Evolutionary conservation across 2,888 invertebrate genomes (phyloP).

Genomic region (Tortricodes alternella): DNA sequence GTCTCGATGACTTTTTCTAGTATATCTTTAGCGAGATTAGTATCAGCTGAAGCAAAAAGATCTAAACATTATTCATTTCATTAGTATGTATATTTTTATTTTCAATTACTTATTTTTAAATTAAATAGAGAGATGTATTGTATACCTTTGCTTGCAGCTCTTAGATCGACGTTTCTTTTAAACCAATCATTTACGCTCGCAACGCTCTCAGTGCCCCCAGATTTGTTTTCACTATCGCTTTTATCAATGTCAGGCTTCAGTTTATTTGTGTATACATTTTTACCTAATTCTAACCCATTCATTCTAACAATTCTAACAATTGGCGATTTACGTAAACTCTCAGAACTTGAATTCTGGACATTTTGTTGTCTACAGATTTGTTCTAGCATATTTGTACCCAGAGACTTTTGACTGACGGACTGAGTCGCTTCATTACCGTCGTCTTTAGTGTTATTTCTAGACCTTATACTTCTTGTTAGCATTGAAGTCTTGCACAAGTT

Average conservation of each 20-base stretch:
- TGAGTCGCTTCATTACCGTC: not conserved
- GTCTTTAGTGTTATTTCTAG: not conserved
- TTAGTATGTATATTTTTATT: no score
- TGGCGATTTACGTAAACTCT: not conserved
- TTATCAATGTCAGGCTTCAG: no score
- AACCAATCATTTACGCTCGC: slow-evolving; percentile 60
- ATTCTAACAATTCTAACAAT: not conserved
- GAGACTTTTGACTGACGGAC: not conserved
- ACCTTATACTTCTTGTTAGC: not conserved
- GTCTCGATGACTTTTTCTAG: slow-evolving; percentile 55
- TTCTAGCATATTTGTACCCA: not conserved
- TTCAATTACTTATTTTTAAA: not conserved
- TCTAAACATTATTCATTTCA: no score
- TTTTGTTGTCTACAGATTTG: not conserved
- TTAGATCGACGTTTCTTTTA: slow-evolving; percentile 39
- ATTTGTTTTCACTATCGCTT: slow-evolving; percentile 40
- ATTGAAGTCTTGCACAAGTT: not conserved
- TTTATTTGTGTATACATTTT: slow-evolving; percentile 29
- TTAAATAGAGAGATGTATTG: not conserved
- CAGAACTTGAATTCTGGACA: not conserved
- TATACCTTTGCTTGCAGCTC: slow-evolving; percentile 41
- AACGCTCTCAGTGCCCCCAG: slow-evolving; percentile 42
- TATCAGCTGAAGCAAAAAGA: slow-evolving; percentile 46
- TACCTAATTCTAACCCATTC: slow-evolving; percentile 1
- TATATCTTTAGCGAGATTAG: slow-evolving; percentile 39